Percentiles rank a stretch among this genome's conserved stretches.
Conservation (phyloP, 2,113 vertebrate species). For the Triplophysa dalaica region DNA sequence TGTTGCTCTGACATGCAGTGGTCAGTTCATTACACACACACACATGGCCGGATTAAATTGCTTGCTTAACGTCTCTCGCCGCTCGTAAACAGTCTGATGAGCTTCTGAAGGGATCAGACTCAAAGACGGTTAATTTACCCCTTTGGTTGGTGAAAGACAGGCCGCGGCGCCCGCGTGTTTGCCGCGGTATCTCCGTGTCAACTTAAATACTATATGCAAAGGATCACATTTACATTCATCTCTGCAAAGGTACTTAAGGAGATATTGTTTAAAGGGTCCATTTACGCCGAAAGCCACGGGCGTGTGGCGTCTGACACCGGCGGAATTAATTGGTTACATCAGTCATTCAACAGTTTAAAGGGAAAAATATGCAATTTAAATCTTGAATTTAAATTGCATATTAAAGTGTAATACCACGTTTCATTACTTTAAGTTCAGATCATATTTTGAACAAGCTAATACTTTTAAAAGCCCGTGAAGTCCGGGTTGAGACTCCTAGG, state of each 20-base stretch:
- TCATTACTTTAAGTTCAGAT: slow-evolving; percentile 56
- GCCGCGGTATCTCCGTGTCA: slow-evolving; percentile 49
- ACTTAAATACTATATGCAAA: slow-evolving; percentile 62
- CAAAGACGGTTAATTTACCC: slow-evolving; percentile 69
- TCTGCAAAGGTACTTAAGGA: slow-evolving; percentile 45
- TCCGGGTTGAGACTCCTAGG: neutral
- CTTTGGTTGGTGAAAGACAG: slow-evolving; percentile 59
- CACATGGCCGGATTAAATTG: slow-evolving; percentile 55
- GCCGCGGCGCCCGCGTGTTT: slow-evolving; percentile 32
- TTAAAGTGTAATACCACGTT: slow-evolving; percentile 55
- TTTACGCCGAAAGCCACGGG: slow-evolving; percentile 37
- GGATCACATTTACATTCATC: slow-evolving; percentile 59
- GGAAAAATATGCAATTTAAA: slow-evolving; percentile 51
- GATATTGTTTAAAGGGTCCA: slow-evolving; percentile 53
- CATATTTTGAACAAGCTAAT: slow-evolving; percentile 37
- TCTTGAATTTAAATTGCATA: slow-evolving; percentile 61
- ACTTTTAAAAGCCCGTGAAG: slow-evolving; percentile 29
- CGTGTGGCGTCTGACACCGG: slow-evolving; percentile 42
- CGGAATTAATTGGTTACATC: slow-evolving; percentile 55
- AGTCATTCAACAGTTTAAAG: slow-evolving; percentile 59
- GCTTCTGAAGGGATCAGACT: slow-evolving; percentile 62
- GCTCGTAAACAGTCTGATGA: slow-evolving; percentile 68
- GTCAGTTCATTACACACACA: slow-evolving; percentile 25
- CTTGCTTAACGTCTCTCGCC: slow-evolving; percentile 43
- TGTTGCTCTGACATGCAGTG: slow-evolving; percentile 2